phyloP scores from a whole-genome alignment of 2,888 invertebrate species.

The Vesta saturnalis region DNA sequence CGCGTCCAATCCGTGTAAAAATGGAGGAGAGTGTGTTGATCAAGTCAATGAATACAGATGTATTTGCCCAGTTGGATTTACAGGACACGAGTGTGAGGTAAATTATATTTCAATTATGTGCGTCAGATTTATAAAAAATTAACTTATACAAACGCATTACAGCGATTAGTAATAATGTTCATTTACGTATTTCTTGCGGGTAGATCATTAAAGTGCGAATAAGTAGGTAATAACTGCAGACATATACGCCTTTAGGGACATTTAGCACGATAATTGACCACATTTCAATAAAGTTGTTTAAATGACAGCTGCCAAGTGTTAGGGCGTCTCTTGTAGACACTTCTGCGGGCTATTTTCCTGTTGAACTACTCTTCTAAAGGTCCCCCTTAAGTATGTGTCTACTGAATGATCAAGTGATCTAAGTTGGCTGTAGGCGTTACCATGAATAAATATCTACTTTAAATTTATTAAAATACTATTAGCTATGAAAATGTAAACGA shows the following conservation, averaged over 20 bases:
- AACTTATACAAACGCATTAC: not conserved
- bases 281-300: constrained; percentile 43
- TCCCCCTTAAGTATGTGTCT: constrained; percentile 6
- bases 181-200: constrained; percentile 52
- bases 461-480: constrained; percentile 42
- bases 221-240: constrained; percentile 48
- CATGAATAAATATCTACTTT: constrained; percentile 46
- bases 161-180: constrained; percentile 50
- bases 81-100: constrained; percentile 88
- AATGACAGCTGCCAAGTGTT: constrained; percentile 43
- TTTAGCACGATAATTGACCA: constrained; percentile 50
- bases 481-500: not conserved
- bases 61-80: constrained; percentile 90
- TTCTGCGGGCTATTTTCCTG: constrained; percentile 34
- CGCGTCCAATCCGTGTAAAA: constrained; percentile 84
- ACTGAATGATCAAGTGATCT: constrained; percentile 38
- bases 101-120: not conserved
- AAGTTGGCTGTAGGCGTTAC: constrained; percentile 40
- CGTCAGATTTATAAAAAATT: no score
- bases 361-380: constrained; percentile 24
- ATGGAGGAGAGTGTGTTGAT: constrained; percentile 92
- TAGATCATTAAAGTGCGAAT: constrained; percentile 49
- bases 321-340: constrained; percentile 41
- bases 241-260: constrained; percentile 52
- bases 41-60: constrained; percentile 86